Conservation (phyloP, 2,113 vertebrate genomes). For the Stictonetta naevosa region DNA sequence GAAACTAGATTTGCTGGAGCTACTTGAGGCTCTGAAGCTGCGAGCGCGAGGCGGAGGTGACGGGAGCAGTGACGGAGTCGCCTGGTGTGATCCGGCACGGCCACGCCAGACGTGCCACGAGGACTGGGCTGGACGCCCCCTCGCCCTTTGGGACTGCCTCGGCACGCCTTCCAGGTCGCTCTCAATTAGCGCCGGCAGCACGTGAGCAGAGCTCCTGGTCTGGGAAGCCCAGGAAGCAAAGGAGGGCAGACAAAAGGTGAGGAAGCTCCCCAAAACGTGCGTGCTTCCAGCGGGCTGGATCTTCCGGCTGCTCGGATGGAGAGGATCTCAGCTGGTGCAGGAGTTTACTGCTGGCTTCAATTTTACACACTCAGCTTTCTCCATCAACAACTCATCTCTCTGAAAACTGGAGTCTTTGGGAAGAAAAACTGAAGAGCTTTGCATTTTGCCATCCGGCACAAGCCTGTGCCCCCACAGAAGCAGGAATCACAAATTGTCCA, state of each 20-base stretch:
- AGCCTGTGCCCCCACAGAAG: not conserved
- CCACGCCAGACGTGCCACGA: not conserved
- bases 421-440: conserved; percentile 47
- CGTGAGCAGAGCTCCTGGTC: not conserved
- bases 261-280: not conserved
- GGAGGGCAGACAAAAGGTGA: not conserved
- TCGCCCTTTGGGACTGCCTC: not conserved
- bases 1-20: conserved; percentile 39
- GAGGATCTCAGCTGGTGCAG: not conserved
- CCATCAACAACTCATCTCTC: not conserved
- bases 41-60: accelerated
- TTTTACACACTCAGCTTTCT: conserved; percentile 46
- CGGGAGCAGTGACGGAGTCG: too few relatives aligned
- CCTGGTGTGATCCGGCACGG: not conserved
- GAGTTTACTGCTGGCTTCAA: conserved; percentile 35
- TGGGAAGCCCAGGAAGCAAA: not conserved
- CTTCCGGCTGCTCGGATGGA: accelerated
- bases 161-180: not conserved
- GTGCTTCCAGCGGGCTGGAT: not conserved
- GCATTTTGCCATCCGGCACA: conserved; percentile 31
- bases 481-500: not conserved
- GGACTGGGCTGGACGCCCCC: not conserved
- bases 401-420: conserved; percentile 38
- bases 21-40: conserved; percentile 45
- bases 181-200: conserved; percentile 12